A percentile compares a stretch with the other conserved stretches of the same genome.
phyloP scores from a whole-genome alignment of 2,113 vertebrate genomes.

The Martes martes region DNA sequence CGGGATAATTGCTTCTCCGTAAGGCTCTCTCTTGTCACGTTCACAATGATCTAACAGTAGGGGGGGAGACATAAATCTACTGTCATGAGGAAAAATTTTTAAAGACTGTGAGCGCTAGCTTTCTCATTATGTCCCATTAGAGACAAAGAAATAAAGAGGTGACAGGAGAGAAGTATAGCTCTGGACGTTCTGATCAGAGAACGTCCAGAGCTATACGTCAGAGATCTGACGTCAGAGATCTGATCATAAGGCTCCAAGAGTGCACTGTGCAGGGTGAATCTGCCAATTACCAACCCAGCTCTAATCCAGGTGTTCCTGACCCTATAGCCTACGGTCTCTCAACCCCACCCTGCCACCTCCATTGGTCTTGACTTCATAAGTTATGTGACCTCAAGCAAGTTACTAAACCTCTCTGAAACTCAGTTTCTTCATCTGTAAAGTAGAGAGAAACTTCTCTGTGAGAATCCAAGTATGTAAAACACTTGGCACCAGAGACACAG shows the following conservation, averaged over 20 bases:
- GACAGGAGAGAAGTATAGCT: neutral
- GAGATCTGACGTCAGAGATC: too few relatives aligned
- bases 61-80: neutral
- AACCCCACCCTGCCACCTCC: neutral
- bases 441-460: neutral
- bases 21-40: slow-evolving; percentile 40
- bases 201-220: too few relatives aligned
- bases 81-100: neutral
- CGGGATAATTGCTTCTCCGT: slow-evolving; percentile 61
- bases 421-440: neutral
- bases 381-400: neutral
- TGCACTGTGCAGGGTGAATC: neutral
- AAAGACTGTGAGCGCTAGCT: slow-evolving; percentile 30
- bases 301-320: neutral
- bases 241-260: neutral
- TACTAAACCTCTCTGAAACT: neutral
- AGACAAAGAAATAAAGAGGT: slow-evolving; percentile 34
- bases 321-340: neutral
- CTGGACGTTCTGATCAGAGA: slow-evolving; percentile 34
- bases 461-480: neutral
- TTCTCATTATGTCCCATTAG: slow-evolving; percentile 48
- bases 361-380: neutral
- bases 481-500: neutral
- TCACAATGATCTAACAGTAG: slow-evolving; percentile 53
- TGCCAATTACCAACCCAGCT: neutral